Base-by-base conservation (phyloP, 92 coral and sea anemone species). In the Bergia sp. region DNA sequence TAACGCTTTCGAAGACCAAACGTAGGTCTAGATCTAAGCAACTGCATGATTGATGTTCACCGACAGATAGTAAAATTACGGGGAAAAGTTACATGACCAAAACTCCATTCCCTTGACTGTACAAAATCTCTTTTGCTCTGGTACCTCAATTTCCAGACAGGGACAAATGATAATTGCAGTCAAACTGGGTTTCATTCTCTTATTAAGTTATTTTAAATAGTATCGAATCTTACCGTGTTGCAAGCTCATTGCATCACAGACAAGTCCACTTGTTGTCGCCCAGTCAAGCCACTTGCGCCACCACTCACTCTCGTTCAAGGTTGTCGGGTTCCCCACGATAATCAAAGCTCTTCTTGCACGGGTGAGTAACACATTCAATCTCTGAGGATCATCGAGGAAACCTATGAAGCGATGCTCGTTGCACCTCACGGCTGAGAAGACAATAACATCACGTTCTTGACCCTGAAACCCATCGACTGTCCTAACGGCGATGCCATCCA, bases 401-500 rank as follows among this genome's bases (percentile, higher is more conserved):
- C 97, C 97, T 16, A 91, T 89, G 61, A 38, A 88, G 66, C 92
- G 82, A 89, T 89, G 95, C 43, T 93, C 97, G 89, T 94, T 94
- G 12, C 95, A 94, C 44, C 97, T 92, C 86, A 94, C 97, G 65
- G 97, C 97, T 53, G 97, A 93, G 73, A 94, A 94, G 73, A 91
- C 95, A 55, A 94, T 94, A 9, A 94, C 91, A 43, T 94, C 97
- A 42, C 97, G 97, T 47, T 94, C 97, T 79, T 94, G 97, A 18
- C 97, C 97, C 88, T 94, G 97, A 78, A 94, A 94, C 6, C 97
- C 97, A 75, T 94, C 97, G 41, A 94, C 97, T 39, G 94, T 94
- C 84, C 97, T 92, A 76, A 94, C 89, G 0, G 97, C 87, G 41
- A 94, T 85, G 73, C 76, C 80, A 13, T n/a, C 89, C 67, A 87